Evolutionary conservation across 2,113 vertebrate species (phyloP), one percentile per base, ranked within the genome.

Genomic region (Zosterops borbonicus): DNA sequence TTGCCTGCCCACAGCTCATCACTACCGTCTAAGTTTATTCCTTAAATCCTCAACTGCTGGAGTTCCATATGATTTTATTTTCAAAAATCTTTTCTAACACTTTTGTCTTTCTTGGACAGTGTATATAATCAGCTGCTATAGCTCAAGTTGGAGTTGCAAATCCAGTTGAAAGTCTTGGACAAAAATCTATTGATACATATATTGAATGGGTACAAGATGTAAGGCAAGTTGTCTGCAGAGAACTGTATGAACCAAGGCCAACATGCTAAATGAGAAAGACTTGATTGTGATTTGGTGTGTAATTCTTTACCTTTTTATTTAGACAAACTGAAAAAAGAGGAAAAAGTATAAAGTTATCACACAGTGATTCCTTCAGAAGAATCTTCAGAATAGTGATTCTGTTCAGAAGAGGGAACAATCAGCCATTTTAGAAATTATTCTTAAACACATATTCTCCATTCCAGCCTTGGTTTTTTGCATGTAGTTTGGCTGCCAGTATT

Each of bases 1-100:
- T 83, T 92, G 85, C 94, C 90, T 88, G 68, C 93, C 85, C 68
- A 70, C 83, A 83, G 14, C 35, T 95, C 56, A 39, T 92, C 35
- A 9, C 60, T 74, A 25, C 35, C 87, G 22, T 82, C 62, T 52
- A 41, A 37, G 47, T 86, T 94, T 95, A 74, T 83, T 90, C 33
- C 44, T 93, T 83, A 56, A 9, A 22, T 80, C 14, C 31, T 83
- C 24, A 77, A 20, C 14, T 18, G 13, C 15, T 74, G 33, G 14
- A 77, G 23, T 70, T 93, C 46, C 67, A 25, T 27, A 11, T 27
- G 24, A 12, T 74, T 85, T 86, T 70, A 64, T 83, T 85, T 87
- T 88, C 56, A 67, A 44, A 83, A 53, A 55, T 67, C 0, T 94
- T 83, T 89, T 58, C 37, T 39, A 68, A 47, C 11, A 67, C 3